phyloP scores from a whole-genome alignment of 1,140 invertebrate genomes.

The Chironomus striatipennis region DNA sequence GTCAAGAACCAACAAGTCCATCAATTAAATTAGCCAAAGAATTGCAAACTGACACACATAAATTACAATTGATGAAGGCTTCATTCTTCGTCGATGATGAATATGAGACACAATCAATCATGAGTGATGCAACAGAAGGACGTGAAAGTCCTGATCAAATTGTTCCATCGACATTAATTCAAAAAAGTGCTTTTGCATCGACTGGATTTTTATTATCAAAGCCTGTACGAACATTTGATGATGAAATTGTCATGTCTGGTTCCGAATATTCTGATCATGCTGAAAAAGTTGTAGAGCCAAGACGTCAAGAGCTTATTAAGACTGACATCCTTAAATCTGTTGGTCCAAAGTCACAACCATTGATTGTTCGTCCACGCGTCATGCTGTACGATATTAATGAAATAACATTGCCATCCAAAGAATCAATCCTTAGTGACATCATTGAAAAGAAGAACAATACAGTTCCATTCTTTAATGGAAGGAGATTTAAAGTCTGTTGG shows the following conservation, averaged over 20 bases:
- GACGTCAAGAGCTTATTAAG: neutral
- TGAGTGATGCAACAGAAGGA: slow-evolving; percentile 21
- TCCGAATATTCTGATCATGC: neutral
- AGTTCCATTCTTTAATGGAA: slow-evolving; percentile 52
- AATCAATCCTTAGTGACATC: slow-evolving; percentile 42
- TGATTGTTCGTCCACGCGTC: slow-evolving; percentile 34
- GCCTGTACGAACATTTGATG: slow-evolving; percentile 19
- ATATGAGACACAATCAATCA: slow-evolving; percentile 30
- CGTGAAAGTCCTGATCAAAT: slow-evolving; percentile 27
- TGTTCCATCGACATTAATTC: slow-evolving; percentile 8
- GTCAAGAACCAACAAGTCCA: slow-evolving; percentile 39
- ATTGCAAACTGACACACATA: slow-evolving; percentile 51
- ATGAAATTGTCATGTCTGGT: neutral
- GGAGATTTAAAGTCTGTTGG: slow-evolving; percentile 67
- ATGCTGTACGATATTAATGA: slow-evolving; percentile 41
- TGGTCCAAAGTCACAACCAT: slow-evolving; percentile 29
- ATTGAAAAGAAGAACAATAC: slow-evolving; percentile 53
- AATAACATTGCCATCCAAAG: slow-evolving; percentile 40
- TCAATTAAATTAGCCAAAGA: slow-evolving; percentile 48
- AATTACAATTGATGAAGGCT: slow-evolving; percentile 78
- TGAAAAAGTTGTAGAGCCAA: neutral
- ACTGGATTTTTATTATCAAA: slow-evolving; percentile 26
- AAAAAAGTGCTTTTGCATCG: slow-evolving; percentile 24
- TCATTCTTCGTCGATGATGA: slow-evolving; percentile 47
- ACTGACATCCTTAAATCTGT: slow-evolving; percentile 27